Percentiles rank a stretch among this genome's conserved stretches.
Evolutionary conservation across 2,888 invertebrate species (phyloP).

Genomic region (Cristatella mucedo): DNA sequence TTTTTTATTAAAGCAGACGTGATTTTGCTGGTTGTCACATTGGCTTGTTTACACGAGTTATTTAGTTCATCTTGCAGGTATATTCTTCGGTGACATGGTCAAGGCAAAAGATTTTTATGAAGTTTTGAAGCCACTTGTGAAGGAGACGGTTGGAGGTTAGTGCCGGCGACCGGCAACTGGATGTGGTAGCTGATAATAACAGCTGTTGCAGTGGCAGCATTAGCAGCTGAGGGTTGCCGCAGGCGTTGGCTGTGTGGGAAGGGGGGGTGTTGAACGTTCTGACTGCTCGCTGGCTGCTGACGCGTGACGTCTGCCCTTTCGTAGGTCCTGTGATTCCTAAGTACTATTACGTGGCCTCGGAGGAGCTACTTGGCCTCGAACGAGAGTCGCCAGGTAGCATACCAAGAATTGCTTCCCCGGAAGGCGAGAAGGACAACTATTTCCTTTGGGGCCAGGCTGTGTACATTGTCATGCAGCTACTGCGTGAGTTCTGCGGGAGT

Average conservation of each 20-base stretch:
- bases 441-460: conserved; percentile 92
- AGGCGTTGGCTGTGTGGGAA: too few species aligned
- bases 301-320: conserved; percentile 16
- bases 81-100: conserved; percentile 51
- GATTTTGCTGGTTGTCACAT: conserved; percentile 2
- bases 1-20: background rate
- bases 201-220: too few species aligned
- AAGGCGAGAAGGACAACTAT: conserved; percentile 41
- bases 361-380: too few species aligned
- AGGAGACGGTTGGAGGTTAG: conserved; percentile 39
- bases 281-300: background rate
- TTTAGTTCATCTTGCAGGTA: conserved; percentile 19
- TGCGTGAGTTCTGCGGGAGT: conserved; percentile 45
- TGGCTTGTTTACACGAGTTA: background rate
- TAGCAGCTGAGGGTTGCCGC: too few species aligned
- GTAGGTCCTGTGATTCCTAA: conserved; percentile 79
- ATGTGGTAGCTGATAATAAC: too few species aligned
- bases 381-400: conserved; percentile 53
- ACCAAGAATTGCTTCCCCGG: conserved; percentile 47
- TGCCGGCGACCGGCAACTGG: background rate
- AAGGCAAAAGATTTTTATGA: conserved; percentile 83
- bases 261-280: conserved; percentile 4
- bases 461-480: conserved; percentile 76
- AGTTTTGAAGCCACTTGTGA: conserved; percentile 61
- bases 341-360: conserved; percentile 71